Evolutionary conservation across 1,140 invertebrate species (phyloP).

Genomic region (Zaprionus davidi): DNA sequence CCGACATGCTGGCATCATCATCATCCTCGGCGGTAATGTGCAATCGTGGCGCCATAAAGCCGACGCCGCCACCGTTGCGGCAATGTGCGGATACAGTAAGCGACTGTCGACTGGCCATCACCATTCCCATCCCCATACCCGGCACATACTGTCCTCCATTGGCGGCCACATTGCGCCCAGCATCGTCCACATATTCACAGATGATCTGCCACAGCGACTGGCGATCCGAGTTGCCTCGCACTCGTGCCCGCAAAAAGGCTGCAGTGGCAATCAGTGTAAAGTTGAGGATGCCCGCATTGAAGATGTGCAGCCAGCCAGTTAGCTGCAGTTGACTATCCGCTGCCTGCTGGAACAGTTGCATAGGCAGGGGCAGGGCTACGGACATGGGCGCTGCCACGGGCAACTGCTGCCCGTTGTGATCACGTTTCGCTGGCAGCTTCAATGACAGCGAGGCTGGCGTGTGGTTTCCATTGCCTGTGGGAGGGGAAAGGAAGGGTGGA

Average conservation of each 20-base stretch:
- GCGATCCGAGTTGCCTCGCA: constrained; percentile 44
- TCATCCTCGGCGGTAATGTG: constrained; percentile 74
- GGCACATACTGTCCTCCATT: constrained; percentile 54
- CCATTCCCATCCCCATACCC: not conserved
- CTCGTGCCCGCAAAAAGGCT: constrained; percentile 47
- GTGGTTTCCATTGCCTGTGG: not conserved
- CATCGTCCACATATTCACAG: constrained; percentile 63
- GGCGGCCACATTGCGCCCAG: constrained; percentile 52
- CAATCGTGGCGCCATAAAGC: constrained; percentile 38
- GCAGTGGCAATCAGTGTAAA: constrained; percentile 67
- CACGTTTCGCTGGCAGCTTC: constrained; percentile 47
- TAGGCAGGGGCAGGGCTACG: constrained; percentile 29
- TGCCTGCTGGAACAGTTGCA: constrained; percentile 24
- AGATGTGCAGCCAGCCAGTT: constrained; percentile 59
- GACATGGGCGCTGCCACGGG: not conserved
- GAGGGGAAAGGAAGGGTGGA: not conserved
- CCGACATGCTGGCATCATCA: constrained; percentile 40
- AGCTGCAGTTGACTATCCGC: constrained; percentile 43
- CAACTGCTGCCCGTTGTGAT: constrained; percentile 27
- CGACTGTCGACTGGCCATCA: constrained; percentile 15
- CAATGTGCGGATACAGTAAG: not conserved
- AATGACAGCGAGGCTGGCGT: constrained; percentile 7
- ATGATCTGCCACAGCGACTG: constrained; percentile 68
- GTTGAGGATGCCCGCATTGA: constrained; percentile 68
- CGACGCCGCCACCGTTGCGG: constrained; percentile 5